These are phyloP conservation scores for Amniataba percoides DNA, from an alignment of 2,797 vertebrate species.

Conservation along the genomic window DNA sequence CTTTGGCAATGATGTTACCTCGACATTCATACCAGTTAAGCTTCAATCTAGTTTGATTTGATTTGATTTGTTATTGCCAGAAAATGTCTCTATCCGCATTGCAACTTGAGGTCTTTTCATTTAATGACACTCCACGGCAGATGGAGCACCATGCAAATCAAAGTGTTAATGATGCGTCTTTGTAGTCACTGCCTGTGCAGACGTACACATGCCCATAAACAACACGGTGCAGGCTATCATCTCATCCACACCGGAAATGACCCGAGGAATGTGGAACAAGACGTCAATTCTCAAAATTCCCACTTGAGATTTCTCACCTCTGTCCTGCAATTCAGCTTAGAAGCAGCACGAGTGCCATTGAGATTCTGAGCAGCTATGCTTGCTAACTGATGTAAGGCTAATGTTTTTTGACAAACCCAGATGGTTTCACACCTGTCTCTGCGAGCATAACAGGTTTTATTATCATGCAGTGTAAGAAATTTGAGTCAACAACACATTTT, in stretches of 20 bases:
- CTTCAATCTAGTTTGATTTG: not conserved
- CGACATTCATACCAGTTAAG: not conserved
- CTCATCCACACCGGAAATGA: not conserved
- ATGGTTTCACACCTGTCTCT: slow-evolving; percentile 66
- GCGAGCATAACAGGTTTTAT: slow-evolving; percentile 40
- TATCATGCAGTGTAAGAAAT: slow-evolving; percentile 24
- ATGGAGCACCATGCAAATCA: slow-evolving; percentile 36
- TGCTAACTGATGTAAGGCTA: slow-evolving; percentile 43
- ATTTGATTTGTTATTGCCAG: slow-evolving; percentile 15
- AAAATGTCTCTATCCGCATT: slow-evolving; percentile 1
- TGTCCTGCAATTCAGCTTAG: slow-evolving; percentile 9
- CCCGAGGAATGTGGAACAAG: not conserved
- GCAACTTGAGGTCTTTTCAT: slow-evolving; percentile 15
- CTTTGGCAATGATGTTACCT: not conserved
- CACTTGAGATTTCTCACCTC: slow-evolving; percentile 1
- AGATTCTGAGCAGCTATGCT: slow-evolving; percentile 40
- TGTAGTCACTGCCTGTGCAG: not conserved
- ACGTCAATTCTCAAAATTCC: not conserved
- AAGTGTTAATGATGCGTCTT: slow-evolving; percentile 9
- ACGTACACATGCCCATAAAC: not conserved
- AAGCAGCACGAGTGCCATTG: slow-evolving; percentile 4
- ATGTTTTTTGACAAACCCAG: slow-evolving; percentile 62
- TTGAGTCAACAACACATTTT: slow-evolving; percentile 39
- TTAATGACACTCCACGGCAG: slow-evolving; percentile 27
- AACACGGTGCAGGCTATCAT: not conserved